A percentile compares a stretch with the other conserved stretches of the same genome.
phyloP scores from a whole-genome alignment of 2,888 invertebrate genomes.

The Archips crataeganus region DNA sequence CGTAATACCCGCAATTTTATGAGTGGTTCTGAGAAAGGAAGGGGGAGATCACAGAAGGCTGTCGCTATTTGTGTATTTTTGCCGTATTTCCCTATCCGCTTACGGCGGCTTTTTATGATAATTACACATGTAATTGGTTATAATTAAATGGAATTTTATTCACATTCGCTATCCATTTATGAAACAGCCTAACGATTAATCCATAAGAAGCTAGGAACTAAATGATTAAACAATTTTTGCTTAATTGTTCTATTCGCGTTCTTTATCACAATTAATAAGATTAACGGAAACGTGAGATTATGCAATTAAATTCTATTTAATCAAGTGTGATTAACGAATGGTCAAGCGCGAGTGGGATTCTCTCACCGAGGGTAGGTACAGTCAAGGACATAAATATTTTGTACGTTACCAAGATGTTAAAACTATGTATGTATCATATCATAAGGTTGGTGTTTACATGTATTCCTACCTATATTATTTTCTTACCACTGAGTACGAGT shows the following conservation, averaged over 20 bases:
- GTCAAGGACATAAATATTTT: too few relatives aligned
- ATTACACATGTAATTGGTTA: neutral
- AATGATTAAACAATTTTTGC: conserved; percentile 23
- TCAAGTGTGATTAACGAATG: conserved; percentile 8
- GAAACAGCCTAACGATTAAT: neutral
- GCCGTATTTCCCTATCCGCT: too few relatives aligned
- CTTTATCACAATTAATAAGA: conserved; percentile 27
- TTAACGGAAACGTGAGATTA: conserved; percentile 29
- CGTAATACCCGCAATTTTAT: neutral
- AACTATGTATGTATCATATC: too few relatives aligned
- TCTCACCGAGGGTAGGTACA: neutral
- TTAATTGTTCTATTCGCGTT: conserved; percentile 29
- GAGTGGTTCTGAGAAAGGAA: too few relatives aligned
- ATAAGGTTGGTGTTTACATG: too few relatives aligned
- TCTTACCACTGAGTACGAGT: too few relatives aligned
- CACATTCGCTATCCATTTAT: neutral
- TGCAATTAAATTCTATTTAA: conserved; percentile 40
- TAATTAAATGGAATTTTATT: neutral
- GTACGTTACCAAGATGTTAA: too few relatives aligned
- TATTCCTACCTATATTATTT: too few relatives aligned
- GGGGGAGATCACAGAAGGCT: too few relatives aligned
- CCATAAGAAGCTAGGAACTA: conserved; percentile 19
- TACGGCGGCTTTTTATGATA: neutral
- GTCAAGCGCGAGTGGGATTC: neutral
- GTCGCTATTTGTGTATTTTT: too few relatives aligned